phyloP scores from a whole-genome alignment of 2,888 invertebrate species.

The Rotaria magnacalcarata region DNA sequence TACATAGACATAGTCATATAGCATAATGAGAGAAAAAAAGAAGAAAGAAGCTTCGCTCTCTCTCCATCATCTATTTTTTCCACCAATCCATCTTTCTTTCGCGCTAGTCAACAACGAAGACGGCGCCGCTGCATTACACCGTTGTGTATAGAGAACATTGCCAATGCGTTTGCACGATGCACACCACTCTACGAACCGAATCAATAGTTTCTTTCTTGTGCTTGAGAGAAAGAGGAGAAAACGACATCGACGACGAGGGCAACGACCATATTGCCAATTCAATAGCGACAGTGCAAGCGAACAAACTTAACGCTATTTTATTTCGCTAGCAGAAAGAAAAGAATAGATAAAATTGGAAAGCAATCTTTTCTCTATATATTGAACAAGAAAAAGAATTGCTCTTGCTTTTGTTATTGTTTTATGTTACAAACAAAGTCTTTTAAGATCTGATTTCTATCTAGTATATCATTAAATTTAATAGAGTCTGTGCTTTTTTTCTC shows the following conservation, averaged over 20 bases:
- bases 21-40: background rate
- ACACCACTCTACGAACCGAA: background rate
- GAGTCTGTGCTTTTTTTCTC: background rate
- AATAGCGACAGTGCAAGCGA: background rate
- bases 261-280: background rate
- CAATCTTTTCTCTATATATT: background rate
- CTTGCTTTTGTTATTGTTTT: background rate
- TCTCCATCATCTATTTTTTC: conserved; percentile 8
- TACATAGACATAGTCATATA: background rate
- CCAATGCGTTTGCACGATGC: background rate
- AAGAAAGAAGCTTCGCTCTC: conserved; percentile 10
- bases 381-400: background rate
- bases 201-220: background rate
- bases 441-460: background rate
- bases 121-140: conserved; percentile 6
- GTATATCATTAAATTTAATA: background rate
- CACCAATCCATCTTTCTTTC: conserved; percentile 4
- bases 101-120: background rate
- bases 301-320: background rate
- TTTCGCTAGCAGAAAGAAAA: background rate
- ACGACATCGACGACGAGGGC: conserved; percentile 6
- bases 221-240: background rate
- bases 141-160: background rate
- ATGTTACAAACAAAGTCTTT: background rate
- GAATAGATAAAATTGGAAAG: background rate